Conservation (phyloP, 1,140 invertebrate species). For the Nomia melanderi region DNA sequence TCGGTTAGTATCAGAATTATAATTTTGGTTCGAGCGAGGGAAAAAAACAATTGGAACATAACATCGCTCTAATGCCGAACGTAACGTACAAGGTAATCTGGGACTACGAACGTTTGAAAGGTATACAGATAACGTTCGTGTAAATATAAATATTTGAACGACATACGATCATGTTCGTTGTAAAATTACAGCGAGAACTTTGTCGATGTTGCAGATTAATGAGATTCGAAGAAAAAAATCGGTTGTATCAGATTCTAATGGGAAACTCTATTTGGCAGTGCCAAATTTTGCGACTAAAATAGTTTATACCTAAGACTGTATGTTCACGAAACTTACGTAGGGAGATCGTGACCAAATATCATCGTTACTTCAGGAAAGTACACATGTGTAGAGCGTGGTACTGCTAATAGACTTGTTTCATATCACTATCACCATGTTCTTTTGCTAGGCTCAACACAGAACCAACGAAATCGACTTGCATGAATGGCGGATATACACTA, state of each 20-base stretch:
- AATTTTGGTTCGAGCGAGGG: slow-evolving; percentile 8
- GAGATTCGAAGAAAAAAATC: slow-evolving; percentile 24
- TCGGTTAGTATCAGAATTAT: neutral
- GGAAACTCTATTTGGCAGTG: slow-evolving; percentile 60
- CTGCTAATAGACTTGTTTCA: slow-evolving; percentile 71
- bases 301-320: slow-evolving; percentile 57
- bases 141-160: slow-evolving; percentile 34
- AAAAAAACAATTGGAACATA: slow-evolving; percentile 31
- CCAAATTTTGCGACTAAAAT: slow-evolving; percentile 67
- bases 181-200: slow-evolving; percentile 11
- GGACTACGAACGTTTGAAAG: slow-evolving; percentile 9
- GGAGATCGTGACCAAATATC: slow-evolving; percentile 67
- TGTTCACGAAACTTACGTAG: slow-evolving; percentile 71
- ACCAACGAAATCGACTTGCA: slow-evolving; percentile 77
- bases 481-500: slow-evolving; percentile 78
- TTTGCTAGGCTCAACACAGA: slow-evolving; percentile 71
- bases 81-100: slow-evolving; percentile 34
- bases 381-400: slow-evolving; percentile 50
- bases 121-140: slow-evolving; percentile 21
- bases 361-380: slow-evolving; percentile 65
- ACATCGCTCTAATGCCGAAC: slow-evolving; percentile 19
- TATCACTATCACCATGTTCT: slow-evolving; percentile 75
- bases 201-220: slow-evolving; percentile 18
- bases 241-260: slow-evolving; percentile 42
- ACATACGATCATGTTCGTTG: slow-evolving; percentile 8